Base-by-base conservation (phyloP, 1,140 invertebrate genomes). In the Arion vulgaris region DNA sequence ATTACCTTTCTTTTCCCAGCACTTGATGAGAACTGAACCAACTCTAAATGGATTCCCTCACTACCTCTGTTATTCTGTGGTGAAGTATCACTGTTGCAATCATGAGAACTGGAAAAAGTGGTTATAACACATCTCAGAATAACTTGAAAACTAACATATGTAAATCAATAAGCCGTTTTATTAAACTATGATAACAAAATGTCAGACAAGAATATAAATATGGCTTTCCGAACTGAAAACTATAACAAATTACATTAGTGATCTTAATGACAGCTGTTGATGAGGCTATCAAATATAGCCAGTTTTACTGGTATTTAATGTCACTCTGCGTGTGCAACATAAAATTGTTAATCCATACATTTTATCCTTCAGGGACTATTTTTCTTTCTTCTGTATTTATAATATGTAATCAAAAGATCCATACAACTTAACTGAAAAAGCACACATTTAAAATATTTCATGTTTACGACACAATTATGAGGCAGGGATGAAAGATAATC, bases 1-100 rank as follows among this genome's bases (percentile, higher is more conserved):
- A 32, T 32, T 66, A 66, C 62, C 62, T 66, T 66, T 66, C 62
- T 66, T 66, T 66, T 66, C 7, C 62, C 62, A 66, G 62, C n/a
- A 66, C 62, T 66, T 28, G 62, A 66, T 66, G 62, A 66, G 19
- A 34, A 66, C n/a, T 66, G 7, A 28, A 66, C n/a, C 28, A 32
- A 32, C 32, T 66, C 62, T 66, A 66, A 32, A 66, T 32, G 62
- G 11, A 7, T 2, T 28, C 62, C 62, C 28, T 66, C 62, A 66
- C 62, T 66, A 32, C 11, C n/a, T 66, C 28, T 66, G 62, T 66
- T 9, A 66, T 66, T 66, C 32, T n/a, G 62, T 66, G 62, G 32
- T 17, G 5, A 66, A 32, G 62, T 7, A 66, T 66, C 28, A 66
- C 62, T 32, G 28, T 17, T 11, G 28, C 19, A 28, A 66, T 66